These are phyloP conservation scores for Phyto melanocephala DNA, from an alignment of 2,888 invertebrate genomes.

Conservation along the genomic window DNA sequence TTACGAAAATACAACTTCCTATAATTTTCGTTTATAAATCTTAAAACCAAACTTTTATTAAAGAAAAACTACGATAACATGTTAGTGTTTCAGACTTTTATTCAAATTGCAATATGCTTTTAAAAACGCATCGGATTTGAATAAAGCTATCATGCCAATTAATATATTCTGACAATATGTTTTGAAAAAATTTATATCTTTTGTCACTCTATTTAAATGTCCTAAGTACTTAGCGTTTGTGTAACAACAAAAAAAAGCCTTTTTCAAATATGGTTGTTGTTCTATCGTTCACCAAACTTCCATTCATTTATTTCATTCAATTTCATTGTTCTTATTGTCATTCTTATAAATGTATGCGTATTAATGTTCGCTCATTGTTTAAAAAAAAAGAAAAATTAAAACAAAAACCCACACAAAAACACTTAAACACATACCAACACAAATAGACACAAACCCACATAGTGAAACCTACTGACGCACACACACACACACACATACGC, in stretches of 20 bases:
- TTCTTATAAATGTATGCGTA: conserved; percentile 53
- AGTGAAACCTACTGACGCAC: background rate
- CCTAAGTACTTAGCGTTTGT: conserved; percentile 27
- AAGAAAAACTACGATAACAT: too few relatives aligned
- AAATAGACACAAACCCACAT: too few relatives aligned
- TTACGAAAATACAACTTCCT: too few relatives aligned
- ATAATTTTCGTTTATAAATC: too few relatives aligned
- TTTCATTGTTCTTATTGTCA: conserved; percentile 59
- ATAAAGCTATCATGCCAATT: too few relatives aligned
- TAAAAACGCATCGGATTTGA: too few relatives aligned
- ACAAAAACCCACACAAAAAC: conserved; percentile 20
- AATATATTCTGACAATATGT: background rate
- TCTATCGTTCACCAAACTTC: background rate
- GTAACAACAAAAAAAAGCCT: conserved; percentile 26
- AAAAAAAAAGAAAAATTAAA: background rate
- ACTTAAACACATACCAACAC: conserved; percentile 14
- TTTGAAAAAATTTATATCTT: background rate
- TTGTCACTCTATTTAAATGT: conserved; percentile 1
- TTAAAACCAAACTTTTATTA: too few relatives aligned
- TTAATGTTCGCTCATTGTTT: conserved; percentile 22
- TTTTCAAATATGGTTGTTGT: conserved; percentile 7
- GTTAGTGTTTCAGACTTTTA: too few relatives aligned
- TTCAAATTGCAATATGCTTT: too few relatives aligned
- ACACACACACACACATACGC: background rate
- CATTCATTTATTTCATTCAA: conserved; percentile 55